Conservation (phyloP, 2,797 vertebrate species). For the Crypturellus tataupa region DNA sequence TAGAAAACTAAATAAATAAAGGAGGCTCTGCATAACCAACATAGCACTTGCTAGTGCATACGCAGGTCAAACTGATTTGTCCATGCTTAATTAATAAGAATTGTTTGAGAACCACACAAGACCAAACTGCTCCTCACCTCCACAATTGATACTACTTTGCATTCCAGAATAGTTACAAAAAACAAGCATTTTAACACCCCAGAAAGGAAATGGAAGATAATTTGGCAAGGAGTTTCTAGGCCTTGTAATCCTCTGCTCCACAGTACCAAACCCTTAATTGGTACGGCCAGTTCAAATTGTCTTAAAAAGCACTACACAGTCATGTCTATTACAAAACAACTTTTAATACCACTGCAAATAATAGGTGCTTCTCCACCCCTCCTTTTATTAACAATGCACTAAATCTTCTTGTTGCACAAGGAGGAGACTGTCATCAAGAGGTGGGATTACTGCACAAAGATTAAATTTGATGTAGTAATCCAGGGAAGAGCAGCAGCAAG, state of each 20-base stretch:
- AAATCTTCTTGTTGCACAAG: neutral
- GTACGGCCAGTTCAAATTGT: neutral
- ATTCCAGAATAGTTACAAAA: no score
- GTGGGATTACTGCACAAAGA: neutral
- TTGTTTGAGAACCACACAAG: neutral
- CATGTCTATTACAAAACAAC: neutral
- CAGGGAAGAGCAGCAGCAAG: neutral
- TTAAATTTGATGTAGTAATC: neutral
- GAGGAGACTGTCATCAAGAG: no score
- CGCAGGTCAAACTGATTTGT: no score
- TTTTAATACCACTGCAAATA: neutral
- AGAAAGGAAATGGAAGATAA: neutral
- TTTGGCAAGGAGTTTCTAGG: neutral
- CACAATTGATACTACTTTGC: neutral
- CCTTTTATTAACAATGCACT: neutral
- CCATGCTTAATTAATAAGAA: neutral
- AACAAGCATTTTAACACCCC: neutral
- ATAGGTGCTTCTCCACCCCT: neutral
- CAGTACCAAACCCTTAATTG: neutral
- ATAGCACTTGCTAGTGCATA: neutral
- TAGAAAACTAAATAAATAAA: neutral
- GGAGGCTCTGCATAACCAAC: neutral
- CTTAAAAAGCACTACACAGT: neutral
- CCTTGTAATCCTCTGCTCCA: neutral
- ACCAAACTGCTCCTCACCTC: no score